Evolutionary conservation across 2,888 invertebrate genomes (phyloP).

Genomic region (Caenorhabditis parvicauda): DNA sequence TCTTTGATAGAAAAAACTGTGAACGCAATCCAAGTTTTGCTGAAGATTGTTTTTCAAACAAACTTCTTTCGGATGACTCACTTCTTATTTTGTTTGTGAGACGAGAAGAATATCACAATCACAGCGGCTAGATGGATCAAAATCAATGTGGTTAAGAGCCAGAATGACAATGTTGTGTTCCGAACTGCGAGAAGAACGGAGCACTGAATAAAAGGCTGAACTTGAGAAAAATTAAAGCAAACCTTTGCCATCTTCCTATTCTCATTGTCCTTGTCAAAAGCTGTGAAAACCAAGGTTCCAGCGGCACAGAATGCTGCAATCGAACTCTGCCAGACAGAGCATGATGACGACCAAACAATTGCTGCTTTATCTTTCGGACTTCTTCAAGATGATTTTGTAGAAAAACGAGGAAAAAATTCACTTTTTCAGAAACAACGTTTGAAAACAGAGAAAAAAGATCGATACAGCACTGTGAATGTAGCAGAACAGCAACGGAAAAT

Average conservation of each 20-base stretch:
- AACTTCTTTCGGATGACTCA: slow-evolving; percentile 6
- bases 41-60: slow-evolving; percentile 1
- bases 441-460: slow-evolving; percentile 16
- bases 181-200: slow-evolving; percentile 34
- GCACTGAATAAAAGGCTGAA: slow-evolving; percentile 21
- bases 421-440: slow-evolving; percentile 20
- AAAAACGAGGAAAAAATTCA: slow-evolving; percentile 3
- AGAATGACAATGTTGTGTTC: slow-evolving; percentile 23
- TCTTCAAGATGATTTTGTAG: slow-evolving; percentile 3
- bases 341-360: slow-evolving; percentile 25
- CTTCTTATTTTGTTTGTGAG: slow-evolving; percentile 20
- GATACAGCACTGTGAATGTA: slow-evolving; percentile 33
- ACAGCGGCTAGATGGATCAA: slow-evolving; percentile 25
- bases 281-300: slow-evolving; percentile 34
- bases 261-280: slow-evolving; percentile 29
- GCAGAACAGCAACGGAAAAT: slow-evolving; percentile 38
- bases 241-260: slow-evolving; percentile 31
- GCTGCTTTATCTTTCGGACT: slow-evolving; percentile 15
- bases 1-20: slow-evolving; percentile 32
- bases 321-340: slow-evolving; percentile 39
- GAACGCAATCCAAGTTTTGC: slow-evolving; percentile 26
- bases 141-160: slow-evolving; percentile 33
- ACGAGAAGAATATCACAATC: slow-evolving; percentile 8
- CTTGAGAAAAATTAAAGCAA: not conserved
- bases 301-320: slow-evolving; percentile 26